These are phyloP conservation scores for Agonopterix arenella DNA, from an alignment of 2,888 invertebrate species.

Conservation along the genomic window DNA sequence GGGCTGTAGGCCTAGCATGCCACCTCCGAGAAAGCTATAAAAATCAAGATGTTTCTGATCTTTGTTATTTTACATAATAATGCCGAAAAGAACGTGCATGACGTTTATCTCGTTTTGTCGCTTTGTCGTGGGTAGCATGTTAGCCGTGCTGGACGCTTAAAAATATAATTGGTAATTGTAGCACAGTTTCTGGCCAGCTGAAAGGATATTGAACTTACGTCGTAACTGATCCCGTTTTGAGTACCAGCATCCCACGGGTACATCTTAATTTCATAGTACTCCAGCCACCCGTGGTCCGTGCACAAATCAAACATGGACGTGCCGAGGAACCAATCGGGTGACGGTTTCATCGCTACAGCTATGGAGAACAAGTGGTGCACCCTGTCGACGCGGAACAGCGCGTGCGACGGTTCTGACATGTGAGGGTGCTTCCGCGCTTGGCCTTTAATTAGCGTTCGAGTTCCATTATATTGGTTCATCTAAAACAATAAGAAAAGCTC, in stretches of 20 bases:
- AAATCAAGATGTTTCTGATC: no score
- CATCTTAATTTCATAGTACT: constrained; percentile 36
- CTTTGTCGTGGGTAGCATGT: no score
- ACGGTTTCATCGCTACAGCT: constrained; percentile 56
- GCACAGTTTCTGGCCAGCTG: no score
- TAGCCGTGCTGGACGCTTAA: no score
- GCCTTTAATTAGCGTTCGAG: constrained; percentile 59
- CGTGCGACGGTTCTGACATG: constrained; percentile 57
- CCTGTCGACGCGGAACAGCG: constrained; percentile 59
- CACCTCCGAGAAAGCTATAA: no score
- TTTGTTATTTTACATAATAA: no score
- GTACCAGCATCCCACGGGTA: constrained; percentile 68
- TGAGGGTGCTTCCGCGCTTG: constrained; percentile 54
- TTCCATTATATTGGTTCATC: constrained; percentile 43
- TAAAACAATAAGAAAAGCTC: constrained; percentile 17
- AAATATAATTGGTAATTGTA: no score
- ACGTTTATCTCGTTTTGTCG: no score
- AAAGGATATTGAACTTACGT: constrained; percentile 28
- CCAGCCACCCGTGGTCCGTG: constrained; percentile 44
- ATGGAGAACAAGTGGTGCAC: constrained; percentile 59
- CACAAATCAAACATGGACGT: constrained; percentile 58
- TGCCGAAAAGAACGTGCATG: no score
- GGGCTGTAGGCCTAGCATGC: no score
- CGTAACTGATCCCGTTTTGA: constrained; percentile 59
- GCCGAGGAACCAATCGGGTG: constrained; percentile 68